These are phyloP conservation scores for Belonocnema kinseyi DNA, from an alignment of 1,140 invertebrate species.

Conservation along the genomic window DNA sequence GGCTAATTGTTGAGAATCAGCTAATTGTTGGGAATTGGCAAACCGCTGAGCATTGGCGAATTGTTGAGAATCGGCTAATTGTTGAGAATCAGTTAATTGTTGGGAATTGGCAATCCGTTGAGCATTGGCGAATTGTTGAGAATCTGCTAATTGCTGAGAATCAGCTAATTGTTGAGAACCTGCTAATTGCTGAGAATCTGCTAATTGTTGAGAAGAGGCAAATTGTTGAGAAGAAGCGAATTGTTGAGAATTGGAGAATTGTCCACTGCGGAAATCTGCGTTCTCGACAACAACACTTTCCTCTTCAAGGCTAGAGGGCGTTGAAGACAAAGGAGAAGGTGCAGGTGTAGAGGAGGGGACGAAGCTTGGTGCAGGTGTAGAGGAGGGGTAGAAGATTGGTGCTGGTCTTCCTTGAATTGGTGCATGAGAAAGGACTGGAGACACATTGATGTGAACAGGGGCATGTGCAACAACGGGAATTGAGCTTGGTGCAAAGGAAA, in stretches of 20 bases:
- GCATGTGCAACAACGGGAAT: constrained; percentile 51
- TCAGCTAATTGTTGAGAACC: constrained; percentile 3
- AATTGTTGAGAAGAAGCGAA: constrained; percentile 34
- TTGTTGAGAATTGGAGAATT: constrained; percentile 50
- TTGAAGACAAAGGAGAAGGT: constrained; percentile 26
- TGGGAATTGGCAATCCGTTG: constrained; percentile 1
- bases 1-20: not conserved
- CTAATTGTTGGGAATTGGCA: constrained; percentile 4
- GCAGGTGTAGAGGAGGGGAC: constrained; percentile 50
- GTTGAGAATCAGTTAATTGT: not conserved
- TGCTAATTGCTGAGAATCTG: not conserved
- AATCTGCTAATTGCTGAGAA: not conserved
- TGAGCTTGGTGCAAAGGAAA: constrained; percentile 32
- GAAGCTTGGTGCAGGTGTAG: constrained; percentile 47
- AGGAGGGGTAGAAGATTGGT: constrained; percentile 49
- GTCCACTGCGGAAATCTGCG: constrained; percentile 60
- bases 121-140: not conserved
- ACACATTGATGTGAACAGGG: constrained; percentile 48
- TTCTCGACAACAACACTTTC: constrained; percentile 69
- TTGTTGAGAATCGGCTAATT: constrained; percentile 4
- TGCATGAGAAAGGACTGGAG: constrained; percentile 37
- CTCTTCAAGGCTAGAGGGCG: constrained; percentile 50
- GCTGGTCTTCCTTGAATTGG: constrained; percentile 45
- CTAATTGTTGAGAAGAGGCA: constrained; percentile 31
- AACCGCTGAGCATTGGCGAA: not conserved